Evolutionary conservation across 2,888 invertebrate species (phyloP).

Genomic region (Lasioglossum zephyrum): DNA sequence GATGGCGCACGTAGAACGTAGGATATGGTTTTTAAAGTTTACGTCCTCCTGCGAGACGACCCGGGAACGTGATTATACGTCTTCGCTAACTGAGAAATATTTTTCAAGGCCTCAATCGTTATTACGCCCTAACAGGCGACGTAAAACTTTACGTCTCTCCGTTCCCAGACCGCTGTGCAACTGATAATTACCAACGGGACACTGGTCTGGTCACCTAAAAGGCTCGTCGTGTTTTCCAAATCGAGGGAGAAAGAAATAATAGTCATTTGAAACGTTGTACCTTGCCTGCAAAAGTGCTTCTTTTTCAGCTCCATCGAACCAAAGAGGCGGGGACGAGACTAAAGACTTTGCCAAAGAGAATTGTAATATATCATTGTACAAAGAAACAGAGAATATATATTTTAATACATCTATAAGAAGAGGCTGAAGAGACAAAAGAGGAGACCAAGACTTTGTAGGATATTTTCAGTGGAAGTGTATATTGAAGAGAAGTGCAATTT

Average conservation of each 20-base stretch:
- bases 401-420: not conserved
- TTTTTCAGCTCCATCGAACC: slow-evolving; percentile 69
- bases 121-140: not conserved
- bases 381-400: not conserved
- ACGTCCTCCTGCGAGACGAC: not conserved
- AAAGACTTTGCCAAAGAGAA: slow-evolving; percentile 54
- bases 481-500: not conserved
- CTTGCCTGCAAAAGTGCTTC: not conserved
- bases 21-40: slow-evolving; percentile 15
- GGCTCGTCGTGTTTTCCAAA: slow-evolving; percentile 48
- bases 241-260: slow-evolving; percentile 37
- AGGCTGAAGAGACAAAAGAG: not conserved
- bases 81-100: not conserved
- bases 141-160: not conserved
- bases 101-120: slow-evolving; percentile 9
- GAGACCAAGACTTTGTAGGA: not conserved
- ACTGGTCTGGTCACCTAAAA: slow-evolving; percentile 38
- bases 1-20: slow-evolving; percentile 2
- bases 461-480: not conserved
- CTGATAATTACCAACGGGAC: not conserved
- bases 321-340: slow-evolving; percentile 60
- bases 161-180: not conserved
- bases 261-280: not conserved
- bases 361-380: slow-evolving; percentile 15
- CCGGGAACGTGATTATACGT: not conserved